Evolutionary conservation across 2,113 vertebrate species (phyloP), one percentile per base, ranked within the genome.

Genomic region (Albula glossodonta): DNA sequence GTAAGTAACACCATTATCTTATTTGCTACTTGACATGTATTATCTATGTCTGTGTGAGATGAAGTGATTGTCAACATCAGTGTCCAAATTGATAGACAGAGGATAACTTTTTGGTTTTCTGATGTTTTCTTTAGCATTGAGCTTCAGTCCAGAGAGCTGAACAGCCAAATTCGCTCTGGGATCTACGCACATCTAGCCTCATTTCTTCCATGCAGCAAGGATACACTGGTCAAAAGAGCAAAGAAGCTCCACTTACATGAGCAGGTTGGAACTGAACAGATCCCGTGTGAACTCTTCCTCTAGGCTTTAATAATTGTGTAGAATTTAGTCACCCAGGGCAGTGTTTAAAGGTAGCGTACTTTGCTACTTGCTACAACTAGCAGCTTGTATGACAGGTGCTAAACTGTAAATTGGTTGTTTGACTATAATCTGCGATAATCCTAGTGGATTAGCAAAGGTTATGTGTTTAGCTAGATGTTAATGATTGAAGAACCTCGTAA

Each of bases 121-220:
- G 90, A 87, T 86, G 52, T 87, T 91, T 87, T 86, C 51, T 86
- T 9, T 92, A 99, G 98, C 87, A 96, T 99, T 66, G 97, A 98
- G 91, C 85, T 97, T 81, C 96, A 97, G 91, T 95, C 96, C 1
- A 96, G 96, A 81, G 97, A 96, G 85, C 94, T 97, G 78, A 94
- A 92, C 22, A 95, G 94, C 86, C 96, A 96, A 86, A 48, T 94
- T 12, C 97, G 96, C n/a, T 97, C 97, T 2, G 97, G 95, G 66
- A 96, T 99, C 7, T 99, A 97, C 49, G 95, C 96, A 1, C 95
- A 98, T 88, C 95, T 99, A 86, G 96, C 97, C 0, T 96, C 96
- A 2, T 96, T 97, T 94, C 94, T 99, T 89, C 97, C 97, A n/a
- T 99, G 97, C 94, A 97, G 96, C 91, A 97, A 96, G 93, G 97